Percentiles rank a stretch among this genome's conserved stretches.
Conservation (phyloP, 1,140 invertebrate species). For the Linepithema humile region DNA sequence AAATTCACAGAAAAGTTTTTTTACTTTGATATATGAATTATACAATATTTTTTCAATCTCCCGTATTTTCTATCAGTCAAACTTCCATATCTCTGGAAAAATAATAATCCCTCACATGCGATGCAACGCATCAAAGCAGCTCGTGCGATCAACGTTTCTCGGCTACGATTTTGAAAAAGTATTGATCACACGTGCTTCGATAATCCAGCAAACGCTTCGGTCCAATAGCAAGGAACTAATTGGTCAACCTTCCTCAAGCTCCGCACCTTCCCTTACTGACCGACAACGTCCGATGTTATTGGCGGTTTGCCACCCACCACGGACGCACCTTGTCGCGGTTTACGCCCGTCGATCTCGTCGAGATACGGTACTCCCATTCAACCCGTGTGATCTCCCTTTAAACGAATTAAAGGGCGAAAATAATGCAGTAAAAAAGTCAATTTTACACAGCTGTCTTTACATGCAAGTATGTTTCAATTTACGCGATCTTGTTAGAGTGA, state of each 20-base stretch:
- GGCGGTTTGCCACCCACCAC: conserved; percentile 63
- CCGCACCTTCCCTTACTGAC: background rate
- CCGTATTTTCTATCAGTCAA: background rate
- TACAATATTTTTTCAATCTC: too few relatives aligned
- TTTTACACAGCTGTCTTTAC: background rate
- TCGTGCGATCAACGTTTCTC: background rate
- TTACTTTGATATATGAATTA: background rate
- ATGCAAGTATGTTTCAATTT: background rate
- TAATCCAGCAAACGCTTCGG: conserved; percentile 30
- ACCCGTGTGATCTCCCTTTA: background rate
- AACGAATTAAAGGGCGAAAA: conserved; percentile 29
- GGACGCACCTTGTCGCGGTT: conserved; percentile 61
- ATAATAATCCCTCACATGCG: background rate
- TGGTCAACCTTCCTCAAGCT: conserved; percentile 44
- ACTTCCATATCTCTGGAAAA: background rate
- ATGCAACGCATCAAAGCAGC: background rate
- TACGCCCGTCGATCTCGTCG: conserved; percentile 30
- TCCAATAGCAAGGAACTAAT: conserved; percentile 69
- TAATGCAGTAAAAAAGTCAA: background rate
- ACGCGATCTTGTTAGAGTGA: too few relatives aligned
- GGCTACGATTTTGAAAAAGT: conserved; percentile 5
- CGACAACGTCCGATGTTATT: conserved; percentile 63
- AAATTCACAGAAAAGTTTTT: background rate
- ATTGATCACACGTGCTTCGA: background rate
- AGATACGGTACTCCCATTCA: conserved; percentile 30